Conservation (phyloP, 2,113 vertebrate genomes). For the Eleginops maclovinus region DNA sequence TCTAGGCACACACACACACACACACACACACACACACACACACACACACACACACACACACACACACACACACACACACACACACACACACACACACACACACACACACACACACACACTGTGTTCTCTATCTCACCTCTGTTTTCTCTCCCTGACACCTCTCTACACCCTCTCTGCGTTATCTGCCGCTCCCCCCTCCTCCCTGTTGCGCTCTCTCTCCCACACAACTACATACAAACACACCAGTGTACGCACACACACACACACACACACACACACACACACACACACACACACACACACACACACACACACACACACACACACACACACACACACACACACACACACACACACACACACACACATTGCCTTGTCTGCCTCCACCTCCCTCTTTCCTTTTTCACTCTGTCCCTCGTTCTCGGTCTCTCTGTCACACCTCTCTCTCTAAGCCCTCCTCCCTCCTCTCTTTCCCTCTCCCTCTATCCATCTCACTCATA, state of each 20-base stretch:
- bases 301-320: conserved; percentile 5
- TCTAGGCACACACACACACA: conserved; percentile 40
- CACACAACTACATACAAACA: not conserved
- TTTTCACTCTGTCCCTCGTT: conserved; percentile 17
- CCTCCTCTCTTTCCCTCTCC: not conserved
- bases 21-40: conserved; percentile 3
- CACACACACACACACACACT: conserved; percentile 19
- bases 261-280: conserved; percentile 5
- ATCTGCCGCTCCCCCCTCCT: conserved; percentile 53
- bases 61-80: conserved; percentile 11
- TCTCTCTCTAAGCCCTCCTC: conserved; percentile 25
- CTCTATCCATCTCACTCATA: not conserved
- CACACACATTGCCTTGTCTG: conserved; percentile 5
- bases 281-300: conserved; percentile 9
- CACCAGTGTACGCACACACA: not conserved
- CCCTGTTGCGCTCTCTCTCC: conserved; percentile 48
- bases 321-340: not conserved
- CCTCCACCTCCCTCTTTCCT: conserved; percentile 20
- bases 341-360: not conserved
- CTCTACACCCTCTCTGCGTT: conserved; percentile 63
- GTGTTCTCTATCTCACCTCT: conserved; percentile 64
- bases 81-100: conserved; percentile 11
- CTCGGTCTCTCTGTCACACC: not conserved
- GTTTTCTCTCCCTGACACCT: conserved; percentile 73
- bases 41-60: conserved; percentile 33